Conservation (phyloP, 2,113 vertebrate genomes). For the Pterocles orientalis region DNA sequence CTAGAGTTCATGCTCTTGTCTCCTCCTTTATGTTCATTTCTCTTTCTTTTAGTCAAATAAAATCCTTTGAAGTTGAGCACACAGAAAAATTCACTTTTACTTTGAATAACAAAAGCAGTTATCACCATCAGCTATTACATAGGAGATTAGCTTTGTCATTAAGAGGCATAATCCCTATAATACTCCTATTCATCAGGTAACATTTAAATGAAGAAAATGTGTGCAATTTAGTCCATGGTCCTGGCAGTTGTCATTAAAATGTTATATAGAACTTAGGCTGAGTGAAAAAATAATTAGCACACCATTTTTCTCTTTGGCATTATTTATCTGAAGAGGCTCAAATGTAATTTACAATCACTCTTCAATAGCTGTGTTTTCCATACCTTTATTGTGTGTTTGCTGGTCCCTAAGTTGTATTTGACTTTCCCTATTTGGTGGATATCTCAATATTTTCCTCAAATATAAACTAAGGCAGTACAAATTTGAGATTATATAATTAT, state of each 20-base stretch:
- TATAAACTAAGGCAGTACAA: not conserved
- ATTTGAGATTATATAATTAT: not conserved
- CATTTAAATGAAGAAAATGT: conserved; percentile 61
- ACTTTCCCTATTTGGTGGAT: not conserved
- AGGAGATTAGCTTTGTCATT: conserved; percentile 71
- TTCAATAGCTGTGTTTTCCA: not conserved
- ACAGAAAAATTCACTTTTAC: conserved; percentile 30
- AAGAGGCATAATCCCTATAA: conserved; percentile 63
- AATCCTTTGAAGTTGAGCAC: conserved; percentile 37
- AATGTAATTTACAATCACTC: not conserved
- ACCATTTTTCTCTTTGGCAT: not conserved
- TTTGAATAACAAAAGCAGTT: conserved; percentile 54
- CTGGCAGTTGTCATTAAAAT: conserved; percentile 31
- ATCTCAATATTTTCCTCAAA: not conserved
- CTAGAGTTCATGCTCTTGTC: conserved; percentile 32
- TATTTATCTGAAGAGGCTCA: not conserved
- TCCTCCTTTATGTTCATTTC: not conserved
- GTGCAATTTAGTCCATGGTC: conserved; percentile 24
- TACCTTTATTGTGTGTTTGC: not conserved
- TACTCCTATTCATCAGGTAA: conserved; percentile 66
- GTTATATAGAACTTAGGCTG: not conserved
- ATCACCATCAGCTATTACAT: conserved; percentile 53
- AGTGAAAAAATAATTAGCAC: conserved; percentile 23
- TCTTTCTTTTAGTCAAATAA: conserved; percentile 13
- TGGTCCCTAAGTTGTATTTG: not conserved